These are phyloP conservation scores for Mayetiola destructor DNA, from an alignment of 2,888 invertebrate species.

Conservation along the genomic window DNA sequence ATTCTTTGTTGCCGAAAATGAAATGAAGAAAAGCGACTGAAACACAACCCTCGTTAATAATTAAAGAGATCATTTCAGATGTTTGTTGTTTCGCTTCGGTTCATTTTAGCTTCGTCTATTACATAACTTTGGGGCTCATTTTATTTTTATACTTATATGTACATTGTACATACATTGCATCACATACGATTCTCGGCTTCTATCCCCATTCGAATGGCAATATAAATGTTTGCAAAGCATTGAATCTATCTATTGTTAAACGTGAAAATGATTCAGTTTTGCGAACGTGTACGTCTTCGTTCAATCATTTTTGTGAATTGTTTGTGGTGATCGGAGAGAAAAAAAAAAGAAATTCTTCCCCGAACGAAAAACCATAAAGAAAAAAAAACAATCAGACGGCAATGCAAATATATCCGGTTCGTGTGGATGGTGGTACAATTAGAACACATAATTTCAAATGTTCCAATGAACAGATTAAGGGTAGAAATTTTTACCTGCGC, in stretches of 20 bases:
- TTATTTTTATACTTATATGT: no score
- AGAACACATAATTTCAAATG: no score
- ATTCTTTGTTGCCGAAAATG: not conserved
- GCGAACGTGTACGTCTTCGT: not conserved
- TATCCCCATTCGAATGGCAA: no score
- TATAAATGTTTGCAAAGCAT: no score
- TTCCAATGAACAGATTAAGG: no score
- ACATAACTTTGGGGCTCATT: not conserved
- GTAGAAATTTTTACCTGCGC: no score
- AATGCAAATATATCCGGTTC: constrained; percentile 11
- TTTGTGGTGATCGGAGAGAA: not conserved
- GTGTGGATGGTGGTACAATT: no score
- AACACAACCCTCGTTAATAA: constrained; percentile 10
- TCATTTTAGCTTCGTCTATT: not conserved
- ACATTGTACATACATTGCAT: no score
- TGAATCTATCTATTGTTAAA: no score
- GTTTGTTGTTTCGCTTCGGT: not conserved
- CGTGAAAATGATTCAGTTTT: no score
- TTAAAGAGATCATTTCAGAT: constrained; percentile 11
- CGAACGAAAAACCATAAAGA: not conserved
- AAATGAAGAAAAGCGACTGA: not conserved
- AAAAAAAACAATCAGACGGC: constrained; percentile 1
- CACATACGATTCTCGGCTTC: not conserved
- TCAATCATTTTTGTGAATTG: no score
- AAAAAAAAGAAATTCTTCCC: not conserved